Percentiles rank a stretch among this genome's conserved stretches.
Evolutionary conservation across 2,797 vertebrate genomes (phyloP).

Genomic region (Tolypeutes matacus): DNA sequence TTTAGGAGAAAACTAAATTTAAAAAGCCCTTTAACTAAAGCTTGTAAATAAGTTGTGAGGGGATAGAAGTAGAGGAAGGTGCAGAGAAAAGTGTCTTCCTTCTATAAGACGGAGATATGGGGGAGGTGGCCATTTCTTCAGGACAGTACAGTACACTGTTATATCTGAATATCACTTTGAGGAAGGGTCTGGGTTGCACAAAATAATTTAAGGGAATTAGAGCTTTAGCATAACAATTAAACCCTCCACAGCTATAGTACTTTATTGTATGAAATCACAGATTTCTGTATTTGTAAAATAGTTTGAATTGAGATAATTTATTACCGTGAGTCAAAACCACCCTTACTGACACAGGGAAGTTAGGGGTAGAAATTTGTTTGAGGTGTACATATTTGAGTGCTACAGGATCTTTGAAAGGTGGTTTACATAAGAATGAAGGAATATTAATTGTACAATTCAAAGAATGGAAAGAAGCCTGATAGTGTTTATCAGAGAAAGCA

Average conservation of each 20-base stretch:
- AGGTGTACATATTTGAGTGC: background rate
- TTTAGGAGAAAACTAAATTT: background rate
- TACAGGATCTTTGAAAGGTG: background rate
- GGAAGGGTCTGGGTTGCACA: background rate
- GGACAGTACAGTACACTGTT: background rate
- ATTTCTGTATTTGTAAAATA: background rate
- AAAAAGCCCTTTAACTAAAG: background rate
- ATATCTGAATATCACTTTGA: background rate
- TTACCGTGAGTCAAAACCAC: background rate
- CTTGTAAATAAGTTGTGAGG: background rate
- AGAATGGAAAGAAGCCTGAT: background rate
- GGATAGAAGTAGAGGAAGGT: background rate
- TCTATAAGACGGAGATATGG: background rate
- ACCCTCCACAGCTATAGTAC: background rate
- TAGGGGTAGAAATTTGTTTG: background rate
- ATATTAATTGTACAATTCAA: background rate
- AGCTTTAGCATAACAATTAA: background rate
- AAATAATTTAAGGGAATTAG: background rate
- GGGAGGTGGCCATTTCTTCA: background rate
- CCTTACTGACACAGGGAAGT: background rate
- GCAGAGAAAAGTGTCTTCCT: background rate
- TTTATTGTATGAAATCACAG: background rate
- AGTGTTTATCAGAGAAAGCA: background rate
- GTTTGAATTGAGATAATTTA: background rate
- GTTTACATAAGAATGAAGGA: background rate